Base-by-base conservation (phyloP, 2,888 invertebrate genomes). In the Nebria salina region DNA sequence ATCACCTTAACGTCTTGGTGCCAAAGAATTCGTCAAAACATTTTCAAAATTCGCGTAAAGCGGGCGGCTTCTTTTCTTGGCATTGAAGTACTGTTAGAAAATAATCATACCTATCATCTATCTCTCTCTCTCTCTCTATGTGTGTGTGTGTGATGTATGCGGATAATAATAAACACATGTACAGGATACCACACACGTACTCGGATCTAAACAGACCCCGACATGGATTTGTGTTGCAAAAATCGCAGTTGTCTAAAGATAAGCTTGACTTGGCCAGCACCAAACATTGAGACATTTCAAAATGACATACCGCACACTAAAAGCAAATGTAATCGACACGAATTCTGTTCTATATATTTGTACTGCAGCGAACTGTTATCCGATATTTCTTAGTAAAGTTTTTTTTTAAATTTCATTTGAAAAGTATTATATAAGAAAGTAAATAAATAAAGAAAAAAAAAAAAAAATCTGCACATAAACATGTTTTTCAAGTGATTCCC, bases 1-100 rank as follows among this genome's bases (percentile, higher is more conserved):
- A 54, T 54, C 54, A 54, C 7, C 54, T 7, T 13, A 54, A 6
- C 54, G 54, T 54, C 8, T 8, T 7, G 7, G 54, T 54, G 54
- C 54, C 54, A 54, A 54, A 54, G 54, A 54, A 54, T 54, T 54
- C 54, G 54, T 54, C 54, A 54, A 54, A 54, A 54, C 54, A 54
- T 54, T 54, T 54, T 54, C 54, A 11, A 54, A 20, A 54, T 11
- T 54, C 54, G 13, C 54, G 54, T 54, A 54, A 54, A 54, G 54
- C 54, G 54, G 54, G 54, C 4, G 13, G 8, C 54, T 54, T 54
- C 54, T 54, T 13, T 8, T 8, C 11, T 54, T 54, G 54, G 54
- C 54, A 54, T 54, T 54, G 54, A 54, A 54, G 54, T 54, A 1
- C 13, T 54, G 13, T 34, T 4, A 5, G 34, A 34, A 34, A 34